Evolutionary conservation across 92 coral and sea anemone species (phyloP).

Genomic region (Epizoanthus stellaris): DNA sequence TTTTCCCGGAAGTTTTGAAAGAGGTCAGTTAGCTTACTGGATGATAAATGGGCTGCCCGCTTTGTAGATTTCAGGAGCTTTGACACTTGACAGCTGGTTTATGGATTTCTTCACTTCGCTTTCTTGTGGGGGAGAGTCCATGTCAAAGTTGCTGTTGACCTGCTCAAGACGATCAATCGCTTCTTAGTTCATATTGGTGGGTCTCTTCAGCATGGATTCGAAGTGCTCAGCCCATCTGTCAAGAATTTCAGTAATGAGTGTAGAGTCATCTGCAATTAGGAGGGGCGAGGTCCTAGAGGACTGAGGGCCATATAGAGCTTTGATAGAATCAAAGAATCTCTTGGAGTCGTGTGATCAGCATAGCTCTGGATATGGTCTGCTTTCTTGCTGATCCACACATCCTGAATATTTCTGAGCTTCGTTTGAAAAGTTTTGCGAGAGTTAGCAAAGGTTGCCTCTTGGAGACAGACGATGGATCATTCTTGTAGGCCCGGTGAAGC

Average conservation of each 20-base stretch:
- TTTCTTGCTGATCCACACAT: background rate
- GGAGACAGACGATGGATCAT: background rate
- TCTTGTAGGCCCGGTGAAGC: conserved; percentile 36
- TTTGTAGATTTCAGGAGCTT: conserved; percentile 13
- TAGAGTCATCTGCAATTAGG: background rate
- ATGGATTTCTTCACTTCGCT: background rate
- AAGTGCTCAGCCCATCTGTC: conserved; percentile 24
- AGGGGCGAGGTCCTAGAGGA: background rate
- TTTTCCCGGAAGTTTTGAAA: conserved; percentile 3
- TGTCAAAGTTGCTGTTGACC: background rate
- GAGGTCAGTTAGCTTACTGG: conserved; percentile 5
- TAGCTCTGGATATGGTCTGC: background rate
- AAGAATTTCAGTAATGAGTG: background rate
- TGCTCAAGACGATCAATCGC: background rate
- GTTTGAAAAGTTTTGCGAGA: background rate
- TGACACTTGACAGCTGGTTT: conserved; percentile 21
- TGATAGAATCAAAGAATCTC: background rate
- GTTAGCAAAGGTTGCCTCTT: background rate
- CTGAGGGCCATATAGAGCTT: background rate
- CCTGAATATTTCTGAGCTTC: background rate
- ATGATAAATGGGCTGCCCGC: conserved; percentile 10
- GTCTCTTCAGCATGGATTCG: background rate
- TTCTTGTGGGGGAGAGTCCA: background rate
- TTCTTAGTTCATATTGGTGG: background rate
- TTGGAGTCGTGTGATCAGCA: background rate